phyloP scores from a whole-genome alignment of 2,888 invertebrate species.

The Apamea monoglypha region DNA sequence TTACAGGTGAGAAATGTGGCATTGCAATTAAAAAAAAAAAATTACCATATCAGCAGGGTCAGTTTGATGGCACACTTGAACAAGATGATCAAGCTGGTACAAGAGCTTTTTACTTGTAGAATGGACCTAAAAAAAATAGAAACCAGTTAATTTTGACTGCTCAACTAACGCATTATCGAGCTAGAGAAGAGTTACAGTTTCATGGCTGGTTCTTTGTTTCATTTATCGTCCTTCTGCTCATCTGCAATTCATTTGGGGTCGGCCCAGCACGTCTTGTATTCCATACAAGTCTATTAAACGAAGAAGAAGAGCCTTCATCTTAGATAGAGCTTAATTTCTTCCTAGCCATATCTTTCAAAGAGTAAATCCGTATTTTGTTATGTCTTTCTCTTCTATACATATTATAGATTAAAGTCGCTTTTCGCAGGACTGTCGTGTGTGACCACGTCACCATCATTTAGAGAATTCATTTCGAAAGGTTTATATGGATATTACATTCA shows the following conservation, averaged over 20 bases:
- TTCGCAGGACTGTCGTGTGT: too few relatives aligned
- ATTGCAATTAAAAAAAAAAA: conserved; percentile 6
- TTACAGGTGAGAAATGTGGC: not conserved
- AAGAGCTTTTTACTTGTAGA: conserved; percentile 98
- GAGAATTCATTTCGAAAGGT: not conserved
- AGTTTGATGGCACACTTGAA: conserved; percentile 98
- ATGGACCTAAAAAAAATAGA: conserved; percentile 93
- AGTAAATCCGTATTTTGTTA: not conserved
- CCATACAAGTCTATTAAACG: not conserved
- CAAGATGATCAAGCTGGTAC: conserved; percentile 98
- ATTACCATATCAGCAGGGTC: conserved; percentile 91
- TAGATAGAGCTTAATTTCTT: not conserved
- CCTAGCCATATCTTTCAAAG: not conserved
- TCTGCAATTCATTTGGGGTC: not conserved
- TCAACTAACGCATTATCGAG: not conserved
- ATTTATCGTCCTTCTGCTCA: not conserved
- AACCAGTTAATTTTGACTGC: not conserved
- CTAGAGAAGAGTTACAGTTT: not conserved
- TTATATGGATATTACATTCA: not conserved
- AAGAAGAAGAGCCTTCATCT: not conserved
- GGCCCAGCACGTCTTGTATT: not conserved
- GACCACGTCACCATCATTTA: not conserved
- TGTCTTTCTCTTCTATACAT: not conserved
- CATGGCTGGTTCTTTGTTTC: not conserved
- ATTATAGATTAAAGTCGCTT: not conserved